Percentiles rank a stretch among this genome's conserved stretches.
These are phyloP conservation scores for Homarus americanus DNA, from an alignment of 1,140 invertebrate species.

Conservation along the genomic window DNA sequence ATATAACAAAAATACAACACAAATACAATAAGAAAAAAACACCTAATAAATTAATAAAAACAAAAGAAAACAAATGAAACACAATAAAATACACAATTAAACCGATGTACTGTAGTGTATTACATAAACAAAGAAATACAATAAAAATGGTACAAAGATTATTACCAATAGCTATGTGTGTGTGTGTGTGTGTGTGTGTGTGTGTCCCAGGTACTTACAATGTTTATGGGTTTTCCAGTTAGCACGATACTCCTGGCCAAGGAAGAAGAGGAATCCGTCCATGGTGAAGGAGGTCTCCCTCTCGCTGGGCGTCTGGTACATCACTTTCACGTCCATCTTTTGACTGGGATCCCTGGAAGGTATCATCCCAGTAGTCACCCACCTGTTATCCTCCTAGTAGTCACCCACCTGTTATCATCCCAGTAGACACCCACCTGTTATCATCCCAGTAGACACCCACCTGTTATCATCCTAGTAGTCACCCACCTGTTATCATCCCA, in stretches of 20 bases:
- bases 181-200: no score
- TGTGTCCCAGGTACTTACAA: no score
- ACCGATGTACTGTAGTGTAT: no score
- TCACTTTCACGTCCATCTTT: conserved; percentile 41
- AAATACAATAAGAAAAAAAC: no score
- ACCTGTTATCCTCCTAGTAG: conserved; percentile 71
- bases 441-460: conserved; percentile 72
- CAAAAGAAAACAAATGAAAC: no score
- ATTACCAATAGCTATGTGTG: no score
- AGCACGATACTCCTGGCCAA: conserved; percentile 51
- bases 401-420: conserved; percentile 68
- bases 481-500: conserved; percentile 72
- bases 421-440: conserved; percentile 68
- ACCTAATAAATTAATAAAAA: no score
- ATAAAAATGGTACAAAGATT: no score
- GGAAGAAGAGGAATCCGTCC: conserved; percentile 47
- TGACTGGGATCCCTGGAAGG: conserved; percentile 55
- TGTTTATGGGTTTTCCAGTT: conserved; percentile 57
- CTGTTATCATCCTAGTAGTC: no score
- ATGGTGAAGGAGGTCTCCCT: conserved; percentile 29
- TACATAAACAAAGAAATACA: no score
- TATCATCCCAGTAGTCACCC: not conserved
- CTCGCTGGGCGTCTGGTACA: conserved; percentile 42
- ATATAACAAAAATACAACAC: no score
- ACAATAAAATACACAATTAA: no score